Conservation (phyloP, 2,113 vertebrate genomes). For the Brachyhypopomus gauderio region DNA sequence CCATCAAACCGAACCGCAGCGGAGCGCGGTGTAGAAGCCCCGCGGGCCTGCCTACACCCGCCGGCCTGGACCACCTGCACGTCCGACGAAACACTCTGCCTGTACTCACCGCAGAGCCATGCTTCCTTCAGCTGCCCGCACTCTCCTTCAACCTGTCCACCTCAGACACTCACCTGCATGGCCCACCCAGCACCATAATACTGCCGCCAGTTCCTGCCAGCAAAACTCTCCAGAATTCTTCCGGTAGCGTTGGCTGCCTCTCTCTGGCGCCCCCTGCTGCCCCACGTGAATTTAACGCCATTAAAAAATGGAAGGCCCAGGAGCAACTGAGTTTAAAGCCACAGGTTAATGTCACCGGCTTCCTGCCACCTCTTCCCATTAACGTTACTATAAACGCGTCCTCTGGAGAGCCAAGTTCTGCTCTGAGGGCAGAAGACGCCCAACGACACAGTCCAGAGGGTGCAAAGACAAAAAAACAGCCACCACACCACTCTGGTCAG, state of each 20-base stretch:
- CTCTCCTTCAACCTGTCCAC: conserved; percentile 34
- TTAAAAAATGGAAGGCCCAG: conserved; percentile 16
- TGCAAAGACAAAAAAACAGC: conserved; percentile 7
- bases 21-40: not conserved
- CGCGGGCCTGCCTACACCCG: not conserved
- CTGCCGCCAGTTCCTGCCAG: conserved; percentile 8
- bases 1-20: not conserved
- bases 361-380: conserved; percentile 52
- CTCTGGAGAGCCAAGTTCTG: conserved; percentile 23
- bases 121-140: conserved; percentile 50
- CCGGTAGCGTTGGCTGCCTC: not conserved
- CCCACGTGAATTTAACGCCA: not conserved
- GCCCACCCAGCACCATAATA: not conserved
- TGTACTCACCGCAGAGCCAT: conserved; percentile 22
- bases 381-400: not conserved
- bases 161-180: conserved; percentile 51
- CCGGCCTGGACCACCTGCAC: not conserved
- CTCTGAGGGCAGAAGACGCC: conserved; percentile 34
- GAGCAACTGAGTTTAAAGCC: conserved; percentile 26
- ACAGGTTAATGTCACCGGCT: not conserved
- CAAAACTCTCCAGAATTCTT: not conserved
- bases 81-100: conserved; percentile 56
- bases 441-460: conserved; percentile 33
- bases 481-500: conserved; percentile 59
- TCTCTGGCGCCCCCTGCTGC: conserved; percentile 25